Evolutionary conservation across 2,888 invertebrate genomes (phyloP).

Genomic region (Scelioninae gen. 1): DNA sequence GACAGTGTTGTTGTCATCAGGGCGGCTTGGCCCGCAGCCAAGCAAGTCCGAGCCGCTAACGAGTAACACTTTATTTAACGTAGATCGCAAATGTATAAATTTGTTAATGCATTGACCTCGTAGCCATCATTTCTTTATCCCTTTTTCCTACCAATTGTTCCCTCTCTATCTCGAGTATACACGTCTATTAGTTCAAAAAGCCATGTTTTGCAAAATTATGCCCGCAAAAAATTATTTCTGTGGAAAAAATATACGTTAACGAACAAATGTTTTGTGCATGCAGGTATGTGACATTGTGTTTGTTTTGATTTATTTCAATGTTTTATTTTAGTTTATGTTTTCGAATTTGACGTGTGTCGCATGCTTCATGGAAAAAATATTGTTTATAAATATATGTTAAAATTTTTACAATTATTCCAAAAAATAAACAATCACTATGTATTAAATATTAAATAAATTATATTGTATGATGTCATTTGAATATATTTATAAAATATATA

Average conservation of each 20-base stretch:
- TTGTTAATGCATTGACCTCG: conserved; percentile 49
- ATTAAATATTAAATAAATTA: no score
- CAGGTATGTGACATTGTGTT: no score
- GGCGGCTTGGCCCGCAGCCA: conserved; percentile 59
- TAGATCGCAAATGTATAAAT: conserved; percentile 66
- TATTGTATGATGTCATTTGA: no score
- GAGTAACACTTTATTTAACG: conserved; percentile 70
- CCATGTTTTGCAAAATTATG: conserved; percentile 13
- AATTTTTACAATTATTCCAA: no score
- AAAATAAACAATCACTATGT: no score
- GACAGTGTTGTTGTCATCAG: conserved; percentile 67
- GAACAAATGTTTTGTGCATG: no score
- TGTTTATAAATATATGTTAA: no score
- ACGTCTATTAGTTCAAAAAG: background rate
- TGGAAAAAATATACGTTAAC: background rate
- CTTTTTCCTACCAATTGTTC: background rate
- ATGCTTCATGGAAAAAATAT: no score
- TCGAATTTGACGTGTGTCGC: no score
- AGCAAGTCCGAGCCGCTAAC: conserved; percentile 54
- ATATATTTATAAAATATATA: no score
- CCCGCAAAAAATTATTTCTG: background rate
- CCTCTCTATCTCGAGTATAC: background rate
- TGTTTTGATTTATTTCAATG: no score
- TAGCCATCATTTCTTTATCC: background rate
- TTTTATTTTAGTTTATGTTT: no score